Evolutionary conservation across 64 coral and sea anemone species (phyloP), one percentile per base, ranked within the genome.

Genomic region (Catalaphyllia jardinei): DNA sequence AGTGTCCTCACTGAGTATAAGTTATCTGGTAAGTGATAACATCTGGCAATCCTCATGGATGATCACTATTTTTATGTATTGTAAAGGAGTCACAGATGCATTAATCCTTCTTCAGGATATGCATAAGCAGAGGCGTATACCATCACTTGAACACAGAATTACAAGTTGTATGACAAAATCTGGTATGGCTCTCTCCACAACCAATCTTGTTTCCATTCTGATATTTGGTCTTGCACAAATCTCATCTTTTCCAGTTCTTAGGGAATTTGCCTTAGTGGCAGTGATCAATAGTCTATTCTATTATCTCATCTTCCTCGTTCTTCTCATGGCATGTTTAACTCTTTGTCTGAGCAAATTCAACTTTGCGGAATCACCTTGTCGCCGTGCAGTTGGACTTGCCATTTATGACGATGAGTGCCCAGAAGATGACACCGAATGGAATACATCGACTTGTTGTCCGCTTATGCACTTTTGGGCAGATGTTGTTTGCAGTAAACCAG

Each of bases 101-200:
- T 78, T 89, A 31, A 52, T 94, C 22, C 57, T 94, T 29, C 63
- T 86, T 25, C 50, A 74, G 31, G 92, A 89, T 61, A 85, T 94
- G 46, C 79, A 94, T 31, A 73, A 78, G 28, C 87, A 86, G 60
- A 88, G 13, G 27, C 29, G 77, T 8, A 52, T 67, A 42, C 75
- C 78, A 6, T 94, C 92, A 14, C 8, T 89, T 18, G 62, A 24
- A 38, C 80, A 86, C 85, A 75, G 88, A 28, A 72, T 94, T 46
- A 80, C 87, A 54, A 80, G 72, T 20, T 89, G 79, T 78, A 73
- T 80, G 29, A 86, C 87, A 35, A 94, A 86, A 61, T 73, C 85
- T 22, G 92, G 92, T 20, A 80, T 94, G 73, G 42, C 84, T 78
- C 51, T 89, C 8, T 89, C 92, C 8, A 90, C 87, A 72, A 86